These are phyloP conservation scores for Bombus soroeensis DNA, from an alignment of 1,140 invertebrate genomes.

Conservation along the genomic window DNA sequence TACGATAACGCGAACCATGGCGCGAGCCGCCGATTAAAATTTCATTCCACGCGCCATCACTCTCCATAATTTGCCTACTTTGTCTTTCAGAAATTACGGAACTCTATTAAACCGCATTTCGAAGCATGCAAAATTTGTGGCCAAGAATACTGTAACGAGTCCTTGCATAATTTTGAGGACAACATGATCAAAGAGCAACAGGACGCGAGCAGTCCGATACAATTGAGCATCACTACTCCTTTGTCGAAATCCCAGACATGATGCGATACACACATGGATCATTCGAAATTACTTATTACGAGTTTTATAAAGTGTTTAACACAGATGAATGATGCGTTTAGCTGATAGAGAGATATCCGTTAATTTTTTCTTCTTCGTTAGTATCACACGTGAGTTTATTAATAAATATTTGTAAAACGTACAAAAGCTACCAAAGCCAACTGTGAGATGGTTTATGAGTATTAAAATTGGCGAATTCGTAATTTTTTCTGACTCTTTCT, in stretches of 20 bases:
- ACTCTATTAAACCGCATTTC: conserved; percentile 84
- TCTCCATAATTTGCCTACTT: conserved; percentile 2
- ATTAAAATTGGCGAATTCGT: no score
- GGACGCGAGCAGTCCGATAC: conserved; percentile 71
- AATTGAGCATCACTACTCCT: conserved; percentile 53
- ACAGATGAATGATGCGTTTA: background rate
- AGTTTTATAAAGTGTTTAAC: background rate
- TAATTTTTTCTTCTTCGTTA: background rate
- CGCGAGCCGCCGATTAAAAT: conserved; percentile 17
- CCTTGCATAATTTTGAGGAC: conserved; percentile 73
- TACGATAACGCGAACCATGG: conserved; percentile 76
- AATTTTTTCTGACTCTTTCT: background rate
- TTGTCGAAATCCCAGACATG: conserved; percentile 50
- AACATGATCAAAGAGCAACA: conserved; percentile 73
- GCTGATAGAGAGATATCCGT: background rate
- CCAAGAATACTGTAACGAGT: conserved; percentile 77
- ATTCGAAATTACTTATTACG: background rate
- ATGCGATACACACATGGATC: background rate
- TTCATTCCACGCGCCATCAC: background rate
- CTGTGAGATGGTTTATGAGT: background rate
- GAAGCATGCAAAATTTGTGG: conserved; percentile 85
- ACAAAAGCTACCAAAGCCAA: background rate
- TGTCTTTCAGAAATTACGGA: conserved; percentile 83
- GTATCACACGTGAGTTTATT: background rate
- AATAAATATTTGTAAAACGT: background rate